Evolutionary conservation across 2,888 invertebrate species (phyloP).

Genomic region (Campaea margaritaria): DNA sequence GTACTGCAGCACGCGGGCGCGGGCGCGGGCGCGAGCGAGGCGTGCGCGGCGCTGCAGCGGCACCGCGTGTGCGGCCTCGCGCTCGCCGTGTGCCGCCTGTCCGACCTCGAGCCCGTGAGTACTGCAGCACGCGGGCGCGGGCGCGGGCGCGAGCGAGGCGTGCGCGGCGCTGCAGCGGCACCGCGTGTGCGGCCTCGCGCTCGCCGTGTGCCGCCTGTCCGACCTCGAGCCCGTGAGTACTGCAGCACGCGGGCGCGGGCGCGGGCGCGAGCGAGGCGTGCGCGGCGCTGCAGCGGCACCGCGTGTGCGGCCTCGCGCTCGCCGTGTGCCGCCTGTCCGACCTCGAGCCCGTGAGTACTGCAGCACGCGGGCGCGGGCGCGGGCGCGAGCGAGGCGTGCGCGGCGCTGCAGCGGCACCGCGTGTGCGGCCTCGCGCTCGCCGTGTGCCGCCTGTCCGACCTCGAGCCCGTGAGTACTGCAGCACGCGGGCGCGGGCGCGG

Average conservation of each 20-base stretch:
- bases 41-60: constrained; percentile 87
- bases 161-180: constrained; percentile 89
- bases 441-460: constrained; percentile 94
- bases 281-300: constrained; percentile 90
- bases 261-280: constrained; percentile 70
- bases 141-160: constrained; percentile 69
- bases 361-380: constrained; percentile 87
- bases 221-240: constrained; percentile 92
- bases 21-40: constrained; percentile 70
- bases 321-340: constrained; percentile 94
- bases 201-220: constrained; percentile 93
- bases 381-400: constrained; percentile 72
- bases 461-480: constrained; percentile 90
- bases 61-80: constrained; percentile 96
- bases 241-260: constrained; percentile 87
- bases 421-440: constrained; percentile 95
- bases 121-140: constrained; percentile 86
- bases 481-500: constrained; percentile 87
- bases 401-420: constrained; percentile 90
- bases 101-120: constrained; percentile 92
- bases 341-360: constrained; percentile 89
- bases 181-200: constrained; percentile 95
- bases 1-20: constrained; percentile 89
- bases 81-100: constrained; percentile 93
- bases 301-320: constrained; percentile 95